These are phyloP conservation scores for Agriopis aurantiaria DNA, from an alignment of 2,888 invertebrate species.

Conservation along the genomic window DNA sequence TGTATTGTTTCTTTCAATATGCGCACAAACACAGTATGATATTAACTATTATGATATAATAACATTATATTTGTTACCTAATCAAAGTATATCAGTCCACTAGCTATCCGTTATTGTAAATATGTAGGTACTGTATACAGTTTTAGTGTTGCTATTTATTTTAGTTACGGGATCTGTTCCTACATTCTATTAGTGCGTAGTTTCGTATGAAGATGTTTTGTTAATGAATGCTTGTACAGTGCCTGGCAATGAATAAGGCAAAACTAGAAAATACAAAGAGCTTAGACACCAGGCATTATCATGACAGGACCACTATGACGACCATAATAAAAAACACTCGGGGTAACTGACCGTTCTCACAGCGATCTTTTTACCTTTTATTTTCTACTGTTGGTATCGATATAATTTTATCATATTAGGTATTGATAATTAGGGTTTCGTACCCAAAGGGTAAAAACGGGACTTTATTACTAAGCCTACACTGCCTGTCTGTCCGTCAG, in stretches of 20 bases:
- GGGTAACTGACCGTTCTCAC: not conserved
- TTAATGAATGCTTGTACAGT: constrained; percentile 25
- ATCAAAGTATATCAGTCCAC: constrained; percentile 37
- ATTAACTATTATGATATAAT: constrained; percentile 26
- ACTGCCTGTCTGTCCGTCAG: no score
- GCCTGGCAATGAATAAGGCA: constrained; percentile 23
- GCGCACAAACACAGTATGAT: constrained; percentile 34
- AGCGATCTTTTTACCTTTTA: not conserved
- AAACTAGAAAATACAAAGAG: constrained; percentile 6
- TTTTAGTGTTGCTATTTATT: constrained; percentile 42
- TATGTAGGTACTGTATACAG: constrained; percentile 30
- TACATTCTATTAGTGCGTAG: constrained; percentile 36
- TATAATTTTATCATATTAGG: not conserved
- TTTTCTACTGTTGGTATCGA: no score
- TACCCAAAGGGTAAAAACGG: no score
- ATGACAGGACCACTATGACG: constrained; percentile 1
- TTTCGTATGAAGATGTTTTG: constrained; percentile 25
- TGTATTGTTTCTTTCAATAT: constrained; percentile 17
- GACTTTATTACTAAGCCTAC: no score
- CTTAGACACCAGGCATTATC: not conserved
- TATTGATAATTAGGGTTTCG: no score
- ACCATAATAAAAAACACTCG: not conserved
- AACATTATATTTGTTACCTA: constrained; percentile 33
- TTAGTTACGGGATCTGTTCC: constrained; percentile 38
- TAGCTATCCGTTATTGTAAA: constrained; percentile 30